Percentiles rank a stretch among this genome's conserved stretches.
These are phyloP conservation scores for Serrognathus titanus DNA, from an alignment of 2,888 invertebrate species.

Conservation along the genomic window DNA sequence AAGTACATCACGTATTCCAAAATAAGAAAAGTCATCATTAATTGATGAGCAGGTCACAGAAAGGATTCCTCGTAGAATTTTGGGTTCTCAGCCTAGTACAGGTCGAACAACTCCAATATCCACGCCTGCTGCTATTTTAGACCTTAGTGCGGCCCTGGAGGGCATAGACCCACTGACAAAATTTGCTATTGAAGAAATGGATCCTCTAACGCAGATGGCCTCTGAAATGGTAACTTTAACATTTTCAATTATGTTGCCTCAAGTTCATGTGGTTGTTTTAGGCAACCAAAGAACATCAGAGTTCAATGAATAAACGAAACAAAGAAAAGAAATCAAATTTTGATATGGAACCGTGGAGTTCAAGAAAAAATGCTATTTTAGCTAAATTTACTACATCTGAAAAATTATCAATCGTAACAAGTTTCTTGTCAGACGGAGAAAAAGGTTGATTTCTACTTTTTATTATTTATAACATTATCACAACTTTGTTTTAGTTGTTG, in stretches of 20 bases:
- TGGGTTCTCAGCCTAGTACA: constrained; percentile 51
- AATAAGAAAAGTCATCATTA: background rate
- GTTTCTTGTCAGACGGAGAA: constrained; percentile 78
- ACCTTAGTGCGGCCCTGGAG: constrained; percentile 59
- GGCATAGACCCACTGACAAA: constrained; percentile 73
- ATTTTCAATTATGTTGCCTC: background rate
- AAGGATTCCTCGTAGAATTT: constrained; percentile 51
- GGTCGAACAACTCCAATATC: constrained; percentile 52
- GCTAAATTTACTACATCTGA: constrained; percentile 91
- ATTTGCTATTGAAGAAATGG: constrained; percentile 62
- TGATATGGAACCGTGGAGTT: constrained; percentile 72
- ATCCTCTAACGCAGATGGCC: constrained; percentile 64
- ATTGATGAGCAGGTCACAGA: constrained; percentile 51
- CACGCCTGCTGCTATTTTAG: constrained; percentile 47
- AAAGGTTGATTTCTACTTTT: constrained; percentile 56
- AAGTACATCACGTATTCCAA: background rate
- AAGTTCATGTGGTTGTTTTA: background rate
- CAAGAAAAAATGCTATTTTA: constrained; percentile 72
- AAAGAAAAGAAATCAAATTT: constrained; percentile 6
- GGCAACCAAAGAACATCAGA: constrained; percentile 13
- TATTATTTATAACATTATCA: background rate
- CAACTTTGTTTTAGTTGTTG: constrained; percentile 55
- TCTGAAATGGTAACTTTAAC: constrained; percentile 48
- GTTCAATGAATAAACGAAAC: background rate
- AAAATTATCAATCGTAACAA: constrained; percentile 86